Evolutionary conservation across 1,140 invertebrate species (phyloP).

Genomic region (Papilio xuthus): DNA sequence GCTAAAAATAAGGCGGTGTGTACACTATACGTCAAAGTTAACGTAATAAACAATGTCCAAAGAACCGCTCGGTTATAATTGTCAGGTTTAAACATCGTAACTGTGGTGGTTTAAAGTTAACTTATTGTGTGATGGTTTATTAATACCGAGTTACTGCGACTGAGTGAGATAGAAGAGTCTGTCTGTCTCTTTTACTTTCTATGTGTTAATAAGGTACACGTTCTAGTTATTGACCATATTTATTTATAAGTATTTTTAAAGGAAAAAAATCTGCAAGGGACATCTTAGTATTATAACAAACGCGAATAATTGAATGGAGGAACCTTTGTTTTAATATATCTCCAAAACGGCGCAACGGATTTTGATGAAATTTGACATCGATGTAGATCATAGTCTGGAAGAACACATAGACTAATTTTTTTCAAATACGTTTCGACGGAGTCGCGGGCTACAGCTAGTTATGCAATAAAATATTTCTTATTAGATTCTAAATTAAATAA

Average conservation of each 20-base stretch:
- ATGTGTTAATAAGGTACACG: not conserved
- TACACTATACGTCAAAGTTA: conserved; percentile 58
- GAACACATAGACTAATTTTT: too few relatives aligned
- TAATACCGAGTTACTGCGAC: conserved; percentile 38
- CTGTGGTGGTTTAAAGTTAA: conserved; percentile 47
- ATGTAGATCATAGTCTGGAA: too few relatives aligned
- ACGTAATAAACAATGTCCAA: conserved; percentile 62
- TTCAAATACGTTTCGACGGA: too few relatives aligned
- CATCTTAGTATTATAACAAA: too few relatives aligned
- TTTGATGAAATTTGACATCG: too few relatives aligned
- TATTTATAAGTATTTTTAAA: too few relatives aligned
- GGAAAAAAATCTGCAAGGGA: not conserved
- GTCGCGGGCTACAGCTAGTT: too few relatives aligned
- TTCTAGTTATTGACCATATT: not conserved
- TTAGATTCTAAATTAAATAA: too few relatives aligned
- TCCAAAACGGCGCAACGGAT: too few relatives aligned
- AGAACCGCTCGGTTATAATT: conserved; percentile 60
- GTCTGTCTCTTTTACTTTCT: not conserved
- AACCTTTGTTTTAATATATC: too few relatives aligned
- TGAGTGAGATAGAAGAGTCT: not conserved
- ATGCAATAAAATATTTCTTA: too few relatives aligned
- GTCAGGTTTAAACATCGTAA: conserved; percentile 65
- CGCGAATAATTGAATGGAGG: too few relatives aligned
- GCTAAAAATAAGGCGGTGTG: conserved; percentile 61
- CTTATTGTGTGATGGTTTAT: conserved; percentile 53